phyloP scores from a whole-genome alignment of 2,888 invertebrate genomes.

The Zhengitettix transpicula region DNA sequence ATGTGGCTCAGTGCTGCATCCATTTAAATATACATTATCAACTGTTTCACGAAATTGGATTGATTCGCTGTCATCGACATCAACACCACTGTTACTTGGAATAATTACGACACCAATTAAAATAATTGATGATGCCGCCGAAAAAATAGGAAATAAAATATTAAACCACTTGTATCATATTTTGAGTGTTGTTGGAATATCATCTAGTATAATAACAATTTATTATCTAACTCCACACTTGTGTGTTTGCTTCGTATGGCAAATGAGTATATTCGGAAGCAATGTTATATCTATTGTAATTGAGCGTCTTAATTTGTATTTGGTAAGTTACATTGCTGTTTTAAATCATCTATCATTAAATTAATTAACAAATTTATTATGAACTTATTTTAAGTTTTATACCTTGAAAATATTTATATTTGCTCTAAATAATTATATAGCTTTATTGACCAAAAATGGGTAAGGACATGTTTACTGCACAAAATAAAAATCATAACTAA shows the following conservation, averaged over 20 bases:
- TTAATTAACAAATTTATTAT: too few relatives aligned
- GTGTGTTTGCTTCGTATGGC: slow-evolving; percentile 40
- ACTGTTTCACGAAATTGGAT: slow-evolving; percentile 66
- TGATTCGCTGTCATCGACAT: slow-evolving; percentile 43
- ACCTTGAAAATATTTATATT: too few relatives aligned
- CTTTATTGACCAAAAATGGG: too few relatives aligned
- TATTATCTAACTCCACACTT: slow-evolving; percentile 57
- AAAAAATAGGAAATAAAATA: slow-evolving; percentile 53
- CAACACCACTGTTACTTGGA: slow-evolving; percentile 45
- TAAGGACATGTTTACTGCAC: too few relatives aligned
- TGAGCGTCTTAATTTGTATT: slow-evolving; percentile 20
- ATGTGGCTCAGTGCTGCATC: slow-evolving; percentile 94
- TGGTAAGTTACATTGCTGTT: slow-evolving; percentile 22
- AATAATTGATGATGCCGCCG: slow-evolving; percentile 56
- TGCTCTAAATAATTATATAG: too few relatives aligned
- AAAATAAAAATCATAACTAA: too few relatives aligned
- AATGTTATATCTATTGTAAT: slow-evolving; percentile 22
- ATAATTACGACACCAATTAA: slow-evolving; percentile 53
- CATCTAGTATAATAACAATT: slow-evolving; percentile 38
- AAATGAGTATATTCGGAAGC: slow-evolving; percentile 18
- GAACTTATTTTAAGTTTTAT: too few relatives aligned
- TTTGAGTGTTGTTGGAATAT: slow-evolving; percentile 24
- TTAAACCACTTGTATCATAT: slow-evolving; percentile 48
- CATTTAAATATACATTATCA: slow-evolving; percentile 72
- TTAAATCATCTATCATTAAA: too few relatives aligned